Base-by-base conservation (phyloP, 92 coral and sea anemone genomes). In the Actinernus sp. region DNA sequence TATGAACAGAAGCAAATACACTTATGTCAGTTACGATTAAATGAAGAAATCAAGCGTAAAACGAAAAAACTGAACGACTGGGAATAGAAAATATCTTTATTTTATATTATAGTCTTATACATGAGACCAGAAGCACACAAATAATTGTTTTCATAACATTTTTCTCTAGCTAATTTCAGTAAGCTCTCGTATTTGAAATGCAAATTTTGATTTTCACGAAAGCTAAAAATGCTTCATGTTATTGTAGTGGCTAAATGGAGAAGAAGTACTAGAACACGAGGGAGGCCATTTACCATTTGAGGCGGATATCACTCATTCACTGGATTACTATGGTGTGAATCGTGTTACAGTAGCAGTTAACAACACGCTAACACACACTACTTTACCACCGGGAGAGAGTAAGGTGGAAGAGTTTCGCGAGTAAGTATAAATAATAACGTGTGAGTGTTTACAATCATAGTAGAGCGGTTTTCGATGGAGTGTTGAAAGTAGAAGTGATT, bases 301-400 rank as follows among this genome's bases (percentile, higher is more conserved):
- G 41, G 82, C 49, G 11, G 88, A 92, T 18, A 72, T 88, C 27
- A 78, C 86, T 10, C 28, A 62, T 34, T 52, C 55, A 5, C 73
- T 94, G 1, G 65, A 53, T 1, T 88, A 47, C 54, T 86, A 85
- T 19, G 82, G 65, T 41, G 25, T 83, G n/a, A 94, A 94, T 88
- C 79, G 98, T 60, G 64, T 94, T 27, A 94, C 98, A 25, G 98
- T 87, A 11, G 98, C 98, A 51, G 79, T 94, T 14, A 94, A 94
- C 46, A 94, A 94, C 65, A 94, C 98, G 21, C 86, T 94, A 9
- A 79, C 92, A 6, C 81, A 81, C 14, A 68, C 77, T 41, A 91
- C 98, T 29, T 70, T 94, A 29, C 98, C 98, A 40, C 98, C 98
- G 30, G 98, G 98, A 11, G 88, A 94, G 55, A 83, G 85, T 58